A percentile compares a stretch with the other conserved stretches of the same genome.
These are phyloP conservation scores for Halocaridina rubra DNA, from an alignment of 2,888 invertebrate species.

Conservation along the genomic window DNA sequence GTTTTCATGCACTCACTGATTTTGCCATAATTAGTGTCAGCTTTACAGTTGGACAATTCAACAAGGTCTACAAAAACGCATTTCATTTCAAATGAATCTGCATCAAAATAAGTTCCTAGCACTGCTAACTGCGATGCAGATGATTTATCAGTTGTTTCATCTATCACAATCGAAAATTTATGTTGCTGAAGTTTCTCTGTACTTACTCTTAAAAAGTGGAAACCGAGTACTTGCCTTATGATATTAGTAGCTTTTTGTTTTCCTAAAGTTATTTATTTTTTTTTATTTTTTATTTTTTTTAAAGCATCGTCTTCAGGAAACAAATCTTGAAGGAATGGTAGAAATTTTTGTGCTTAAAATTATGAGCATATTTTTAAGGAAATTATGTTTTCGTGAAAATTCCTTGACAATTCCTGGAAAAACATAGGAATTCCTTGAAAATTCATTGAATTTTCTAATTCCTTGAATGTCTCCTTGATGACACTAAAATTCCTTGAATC, in stretches of 20 bases:
- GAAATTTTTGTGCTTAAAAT: too few species aligned
- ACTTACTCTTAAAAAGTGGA: background rate
- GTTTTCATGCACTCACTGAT: background rate
- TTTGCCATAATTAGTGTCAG: background rate
- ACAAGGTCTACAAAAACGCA: background rate
- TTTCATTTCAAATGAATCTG: background rate
- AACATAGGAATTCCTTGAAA: too few species aligned
- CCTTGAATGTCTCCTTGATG: too few species aligned
- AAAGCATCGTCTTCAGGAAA: too few species aligned
- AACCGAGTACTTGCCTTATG: background rate
- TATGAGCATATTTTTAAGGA: too few species aligned
- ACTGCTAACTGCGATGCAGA: background rate
- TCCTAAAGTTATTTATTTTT: background rate
- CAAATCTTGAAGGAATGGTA: background rate
- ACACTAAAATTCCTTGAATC: too few species aligned
- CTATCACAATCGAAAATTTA: background rate
- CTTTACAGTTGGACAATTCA: background rate
- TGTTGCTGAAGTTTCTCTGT: background rate
- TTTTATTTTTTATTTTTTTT: too few species aligned
- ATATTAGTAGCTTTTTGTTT: background rate
- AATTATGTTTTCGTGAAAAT: too few species aligned
- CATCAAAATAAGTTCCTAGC: background rate
- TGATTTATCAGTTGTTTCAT: background rate
- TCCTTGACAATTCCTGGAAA: too few species aligned
- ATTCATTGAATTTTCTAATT: too few species aligned